Evolutionary conservation across 2,888 invertebrate genomes (phyloP).

Genomic region (Willowsia nigromaculata): DNA sequence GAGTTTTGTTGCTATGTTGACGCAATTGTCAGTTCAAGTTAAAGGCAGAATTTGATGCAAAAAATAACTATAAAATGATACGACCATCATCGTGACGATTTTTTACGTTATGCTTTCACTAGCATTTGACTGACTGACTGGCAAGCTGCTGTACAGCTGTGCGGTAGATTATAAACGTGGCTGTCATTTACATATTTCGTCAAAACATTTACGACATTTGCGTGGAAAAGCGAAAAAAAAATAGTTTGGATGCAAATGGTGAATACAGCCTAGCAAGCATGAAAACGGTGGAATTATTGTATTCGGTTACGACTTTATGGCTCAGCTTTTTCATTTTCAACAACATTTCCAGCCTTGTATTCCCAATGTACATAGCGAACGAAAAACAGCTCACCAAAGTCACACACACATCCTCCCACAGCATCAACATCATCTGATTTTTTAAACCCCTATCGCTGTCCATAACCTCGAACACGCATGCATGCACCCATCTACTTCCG

Average conservation of each 20-base stretch:
- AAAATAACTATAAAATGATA: neutral
- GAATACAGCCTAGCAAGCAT: neutral
- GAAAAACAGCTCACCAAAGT: too few species aligned
- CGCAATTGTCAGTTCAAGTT: neutral
- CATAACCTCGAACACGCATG: neutral
- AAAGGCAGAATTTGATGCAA: neutral
- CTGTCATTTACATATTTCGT: constrained; percentile 11
- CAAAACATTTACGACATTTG: neutral
- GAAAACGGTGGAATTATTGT: neutral
- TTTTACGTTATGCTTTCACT: neutral
- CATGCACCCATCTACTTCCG: neutral
- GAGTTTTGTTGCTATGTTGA: too few species aligned
- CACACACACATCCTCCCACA: too few species aligned
- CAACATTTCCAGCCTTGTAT: too few species aligned
- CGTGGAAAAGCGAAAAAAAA: neutral
- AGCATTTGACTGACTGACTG: neutral
- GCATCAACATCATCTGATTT: too few species aligned
- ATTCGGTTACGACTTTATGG: neutral
- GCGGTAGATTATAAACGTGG: neutral
- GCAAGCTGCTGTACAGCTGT: neutral
- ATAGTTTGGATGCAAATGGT: neutral
- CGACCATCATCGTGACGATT: neutral
- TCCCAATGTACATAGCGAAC: too few species aligned
- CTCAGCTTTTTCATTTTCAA: too few species aligned
- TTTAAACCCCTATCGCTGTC: neutral